Conservation (phyloP, 2,797 vertebrate genomes). For the Halcyon leucocephala region DNA sequence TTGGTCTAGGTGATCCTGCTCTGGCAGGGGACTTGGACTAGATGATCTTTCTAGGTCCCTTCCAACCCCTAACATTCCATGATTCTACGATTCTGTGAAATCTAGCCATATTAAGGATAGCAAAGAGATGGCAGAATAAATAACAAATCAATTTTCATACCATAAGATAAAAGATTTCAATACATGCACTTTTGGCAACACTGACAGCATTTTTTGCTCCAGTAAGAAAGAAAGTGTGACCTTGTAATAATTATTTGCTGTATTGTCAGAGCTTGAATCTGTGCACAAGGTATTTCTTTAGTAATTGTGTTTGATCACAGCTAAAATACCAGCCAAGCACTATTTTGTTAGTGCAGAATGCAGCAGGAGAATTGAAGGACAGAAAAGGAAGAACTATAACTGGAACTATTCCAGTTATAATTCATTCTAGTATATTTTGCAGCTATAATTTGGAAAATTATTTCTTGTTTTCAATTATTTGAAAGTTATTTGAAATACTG, state of each 20-base stretch:
- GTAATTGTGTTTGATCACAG: neutral
- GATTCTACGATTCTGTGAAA: no score
- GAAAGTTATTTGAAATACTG: neutral
- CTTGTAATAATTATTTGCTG: neutral
- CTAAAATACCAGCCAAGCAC: neutral
- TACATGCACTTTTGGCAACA: neutral
- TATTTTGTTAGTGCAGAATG: neutral
- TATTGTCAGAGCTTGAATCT: neutral
- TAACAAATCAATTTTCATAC: conserved; percentile 1
- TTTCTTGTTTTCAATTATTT: neutral
- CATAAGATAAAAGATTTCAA: neutral
- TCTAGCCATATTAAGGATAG: neutral
- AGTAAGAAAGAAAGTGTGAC: neutral
- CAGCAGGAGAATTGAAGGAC: neutral
- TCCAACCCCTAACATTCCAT: no score
- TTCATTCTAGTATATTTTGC: neutral
- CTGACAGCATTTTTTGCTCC: neutral
- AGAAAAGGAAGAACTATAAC: neutral
- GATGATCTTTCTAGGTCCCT: no score
- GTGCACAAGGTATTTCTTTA: neutral
- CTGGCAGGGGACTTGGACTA: no score
- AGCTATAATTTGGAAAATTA: neutral
- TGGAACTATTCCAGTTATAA: neutral
- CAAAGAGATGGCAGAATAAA: neutral
- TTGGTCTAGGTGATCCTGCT: no score